A percentile compares a stretch with the other conserved stretches of the same genome.
These are phyloP conservation scores for Malurus splendens DNA, from an alignment of 2,797 vertebrate species.

Conservation along the genomic window DNA sequence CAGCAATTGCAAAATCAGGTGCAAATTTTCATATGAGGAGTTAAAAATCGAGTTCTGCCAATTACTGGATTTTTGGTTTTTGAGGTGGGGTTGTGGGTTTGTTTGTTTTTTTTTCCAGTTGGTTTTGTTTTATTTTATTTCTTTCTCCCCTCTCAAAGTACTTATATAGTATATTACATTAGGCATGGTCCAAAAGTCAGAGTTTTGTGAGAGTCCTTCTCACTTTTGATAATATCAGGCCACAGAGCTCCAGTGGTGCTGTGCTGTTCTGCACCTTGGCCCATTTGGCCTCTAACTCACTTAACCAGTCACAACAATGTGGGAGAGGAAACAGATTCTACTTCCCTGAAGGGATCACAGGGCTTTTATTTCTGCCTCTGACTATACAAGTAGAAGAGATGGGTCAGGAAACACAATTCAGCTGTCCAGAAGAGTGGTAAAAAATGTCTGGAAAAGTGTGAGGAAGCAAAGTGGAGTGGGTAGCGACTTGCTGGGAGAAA, in stretches of 20 bases:
- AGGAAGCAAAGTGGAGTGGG: background rate
- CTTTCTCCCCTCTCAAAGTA: background rate
- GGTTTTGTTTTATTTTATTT: background rate
- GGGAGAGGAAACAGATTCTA: background rate
- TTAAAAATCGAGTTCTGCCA: background rate
- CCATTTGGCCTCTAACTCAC: background rate
- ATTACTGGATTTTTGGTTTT: background rate
- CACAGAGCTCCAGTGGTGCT: background rate
- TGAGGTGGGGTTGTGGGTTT: rapidly evolving
- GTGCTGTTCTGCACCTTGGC: background rate
- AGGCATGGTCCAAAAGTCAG: background rate
- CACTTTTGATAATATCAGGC: background rate
- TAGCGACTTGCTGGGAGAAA: background rate
- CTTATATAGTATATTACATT: background rate
- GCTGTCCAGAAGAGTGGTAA: background rate
- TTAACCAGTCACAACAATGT: background rate
- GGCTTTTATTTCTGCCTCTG: background rate
- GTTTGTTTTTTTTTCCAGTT: background rate
- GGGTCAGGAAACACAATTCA: background rate
- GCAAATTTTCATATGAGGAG: background rate
- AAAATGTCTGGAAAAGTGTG: background rate
- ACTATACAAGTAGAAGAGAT: background rate
- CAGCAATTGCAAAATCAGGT: background rate
- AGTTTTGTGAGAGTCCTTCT: background rate
- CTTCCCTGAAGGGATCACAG: background rate